These are phyloP conservation scores for Drosophila seclusa DNA, from an alignment of 2,888 invertebrate genomes.

Conservation along the genomic window DNA sequence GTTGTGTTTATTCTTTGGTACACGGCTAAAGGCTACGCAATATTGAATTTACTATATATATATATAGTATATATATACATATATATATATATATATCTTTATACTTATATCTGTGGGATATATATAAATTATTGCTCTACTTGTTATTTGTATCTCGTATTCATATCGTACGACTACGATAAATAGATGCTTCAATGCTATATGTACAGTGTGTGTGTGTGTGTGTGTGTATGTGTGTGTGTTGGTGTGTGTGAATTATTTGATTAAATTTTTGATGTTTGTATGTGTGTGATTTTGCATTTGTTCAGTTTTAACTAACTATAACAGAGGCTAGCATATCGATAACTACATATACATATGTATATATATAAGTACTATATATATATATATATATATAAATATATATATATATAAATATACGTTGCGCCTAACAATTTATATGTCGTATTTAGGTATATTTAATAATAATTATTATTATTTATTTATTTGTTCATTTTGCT, in stretches of 20 bases:
- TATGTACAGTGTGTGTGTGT: conserved; percentile 66
- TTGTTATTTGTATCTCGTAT: conserved; percentile 47
- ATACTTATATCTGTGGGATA: conserved; percentile 21
- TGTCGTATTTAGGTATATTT: conserved; percentile 51
- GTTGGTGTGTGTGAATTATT: conserved; percentile 35
- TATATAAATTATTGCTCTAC: conserved; percentile 71
- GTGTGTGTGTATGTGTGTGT: conserved; percentile 29
- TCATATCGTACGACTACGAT: conserved; percentile 53
- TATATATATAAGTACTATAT: conserved; percentile 25
- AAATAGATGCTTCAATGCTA: conserved; percentile 57
- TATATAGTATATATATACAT: conserved; percentile 23
- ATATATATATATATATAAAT: not conserved
- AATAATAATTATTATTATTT: conserved; percentile 59
- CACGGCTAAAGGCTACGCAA: conserved; percentile 75
- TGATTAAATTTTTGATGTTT: conserved; percentile 32
- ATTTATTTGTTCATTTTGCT: conserved; percentile 42
- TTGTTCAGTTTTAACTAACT: conserved; percentile 72
- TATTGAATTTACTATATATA: conserved; percentile 53
- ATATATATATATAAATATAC: conserved; percentile 23
- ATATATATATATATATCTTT: conserved; percentile 18
- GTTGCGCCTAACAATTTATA: conserved; percentile 54
- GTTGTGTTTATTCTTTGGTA: conserved; percentile 65
- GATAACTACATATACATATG: conserved; percentile 41
- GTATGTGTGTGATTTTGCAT: conserved; percentile 25
- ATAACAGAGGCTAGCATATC: conserved; percentile 69